Conservation (phyloP, 2,113 vertebrate species). For the Labrus mixtus region DNA sequence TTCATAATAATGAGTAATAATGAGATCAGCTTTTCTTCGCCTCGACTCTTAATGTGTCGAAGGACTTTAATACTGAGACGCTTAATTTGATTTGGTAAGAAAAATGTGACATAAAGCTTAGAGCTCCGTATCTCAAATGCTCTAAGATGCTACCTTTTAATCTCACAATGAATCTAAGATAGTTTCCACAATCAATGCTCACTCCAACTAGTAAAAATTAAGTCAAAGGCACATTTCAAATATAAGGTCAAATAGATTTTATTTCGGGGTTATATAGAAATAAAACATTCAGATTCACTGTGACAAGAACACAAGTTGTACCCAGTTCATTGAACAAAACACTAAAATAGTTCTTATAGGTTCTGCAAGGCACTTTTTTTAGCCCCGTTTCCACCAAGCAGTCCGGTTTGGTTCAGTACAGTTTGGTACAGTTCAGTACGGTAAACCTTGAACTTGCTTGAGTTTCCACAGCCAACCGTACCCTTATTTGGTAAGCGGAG, state of each 20-base stretch:
- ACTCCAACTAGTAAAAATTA: background rate
- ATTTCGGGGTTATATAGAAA: no score
- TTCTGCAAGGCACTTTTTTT: no score
- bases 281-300: no score
- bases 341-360: no score
- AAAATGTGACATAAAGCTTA: background rate
- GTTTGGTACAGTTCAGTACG: no score
- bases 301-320: no score
- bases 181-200: background rate
- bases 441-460: no score
- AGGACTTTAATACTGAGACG: background rate
- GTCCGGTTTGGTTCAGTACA: no score
- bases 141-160: background rate
- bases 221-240: background rate
- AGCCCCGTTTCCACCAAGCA: no score
- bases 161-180: background rate
- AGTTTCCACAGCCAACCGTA: no score
- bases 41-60: background rate
- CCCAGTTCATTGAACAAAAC: no score
- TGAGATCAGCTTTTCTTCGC: constrained; percentile 8
- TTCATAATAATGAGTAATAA: constrained; percentile 43
- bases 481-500: no score
- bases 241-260: background rate
- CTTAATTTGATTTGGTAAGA: background rate
- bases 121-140: background rate